Percentiles rank a stretch among this genome's conserved stretches.
Evolutionary conservation across 1,140 invertebrate genomes (phyloP).

Genomic region (Drosophila fuyamai): DNA sequence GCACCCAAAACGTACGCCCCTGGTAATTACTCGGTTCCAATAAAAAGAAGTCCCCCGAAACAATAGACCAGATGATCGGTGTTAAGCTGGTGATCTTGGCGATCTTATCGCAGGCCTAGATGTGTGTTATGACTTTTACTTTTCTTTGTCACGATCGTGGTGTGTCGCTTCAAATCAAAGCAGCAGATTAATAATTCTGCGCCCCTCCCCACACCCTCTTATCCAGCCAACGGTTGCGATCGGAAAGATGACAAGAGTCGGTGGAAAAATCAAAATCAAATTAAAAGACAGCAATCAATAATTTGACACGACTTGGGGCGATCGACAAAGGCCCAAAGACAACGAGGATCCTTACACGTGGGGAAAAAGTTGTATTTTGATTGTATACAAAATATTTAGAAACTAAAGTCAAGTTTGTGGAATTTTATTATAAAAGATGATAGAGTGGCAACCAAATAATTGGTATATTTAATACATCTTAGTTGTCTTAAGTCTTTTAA

Average conservation of each 20-base stretch:
- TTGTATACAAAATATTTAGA: background rate
- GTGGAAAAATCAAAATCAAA: slow-evolving; percentile 74
- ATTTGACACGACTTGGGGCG: slow-evolving; percentile 69
- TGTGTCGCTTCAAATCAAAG: slow-evolving; percentile 74
- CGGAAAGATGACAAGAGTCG: slow-evolving; percentile 65
- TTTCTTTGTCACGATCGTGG: slow-evolving; percentile 69
- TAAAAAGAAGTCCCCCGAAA: slow-evolving; percentile 68
- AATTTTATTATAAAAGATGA: background rate
- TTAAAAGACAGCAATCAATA: slow-evolving; percentile 78
- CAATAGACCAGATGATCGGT: slow-evolving; percentile 55
- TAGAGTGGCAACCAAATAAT: too few relatives aligned
- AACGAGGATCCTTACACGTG: slow-evolving; percentile 21
- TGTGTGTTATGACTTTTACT: slow-evolving; percentile 81
- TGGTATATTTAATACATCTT: too few relatives aligned
- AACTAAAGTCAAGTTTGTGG: too few relatives aligned
- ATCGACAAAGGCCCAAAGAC: slow-evolving; percentile 36
- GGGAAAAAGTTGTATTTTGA: background rate
- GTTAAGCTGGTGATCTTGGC: slow-evolving; percentile 48
- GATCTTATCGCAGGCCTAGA: slow-evolving; percentile 51
- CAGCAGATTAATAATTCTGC: slow-evolving; percentile 59
- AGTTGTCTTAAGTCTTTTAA: too few relatives aligned
- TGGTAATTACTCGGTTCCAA: slow-evolving; percentile 66
- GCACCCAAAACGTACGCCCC: slow-evolving; percentile 46
- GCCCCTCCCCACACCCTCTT: slow-evolving; percentile 5
- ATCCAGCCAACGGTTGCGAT: slow-evolving; percentile 36